Evolutionary conservation across 1,140 invertebrate genomes (phyloP), one percentile per base, ranked within the genome.

Genomic region (Drosophila trapezifrons): DNA sequence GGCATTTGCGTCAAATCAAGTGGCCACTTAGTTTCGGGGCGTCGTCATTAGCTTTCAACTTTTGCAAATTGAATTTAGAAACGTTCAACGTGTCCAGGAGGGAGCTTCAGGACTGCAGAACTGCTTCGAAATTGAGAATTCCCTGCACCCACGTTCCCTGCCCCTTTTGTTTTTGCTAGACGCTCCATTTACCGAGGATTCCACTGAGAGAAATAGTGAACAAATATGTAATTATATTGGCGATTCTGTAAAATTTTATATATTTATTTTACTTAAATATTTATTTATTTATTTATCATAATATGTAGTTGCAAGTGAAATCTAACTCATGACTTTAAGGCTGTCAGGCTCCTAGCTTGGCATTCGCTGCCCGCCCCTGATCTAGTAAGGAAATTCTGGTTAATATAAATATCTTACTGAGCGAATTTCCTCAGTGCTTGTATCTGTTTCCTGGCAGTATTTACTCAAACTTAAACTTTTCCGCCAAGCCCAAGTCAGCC

Each of bases 31-130:
- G 59, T 67, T 73, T 54, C 45, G 67, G 72, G 71, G 72, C 64
- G 51, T 55, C 72, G 70, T 84, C 80, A 84, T 84, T 84, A 80
- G 80, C 80, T 77, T 79, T 85, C 63, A 84, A 84, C 59, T 85
- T 71, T 80, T 80, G 73, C 66, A 85, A 85, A 84, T 85, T 84
- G 64, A 80, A 85, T 84, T 74, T 73, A 46, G 66, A 84, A 84
- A 55, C 77, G 72, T 80, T 84, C 74, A 76, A 73, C 66, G 66
- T 80, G 73, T 42, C 51, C 65, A 51, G 40, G 9, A 35, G 56
- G 13, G 25, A 12, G 29, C 15, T 56, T n/a, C 15, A 15, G 18
- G 37, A 37, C 40, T 35, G 18, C 18, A 35, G 25, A 38, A 17
- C 25, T 29, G 45, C 37, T 22, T 25, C 47, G 20, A 17, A 47